Percentiles rank a stretch among this genome's conserved stretches.
These are phyloP conservation scores for Himalopsyche japonica DNA, from an alignment of 2,888 invertebrate species.

Conservation along the genomic window DNA sequence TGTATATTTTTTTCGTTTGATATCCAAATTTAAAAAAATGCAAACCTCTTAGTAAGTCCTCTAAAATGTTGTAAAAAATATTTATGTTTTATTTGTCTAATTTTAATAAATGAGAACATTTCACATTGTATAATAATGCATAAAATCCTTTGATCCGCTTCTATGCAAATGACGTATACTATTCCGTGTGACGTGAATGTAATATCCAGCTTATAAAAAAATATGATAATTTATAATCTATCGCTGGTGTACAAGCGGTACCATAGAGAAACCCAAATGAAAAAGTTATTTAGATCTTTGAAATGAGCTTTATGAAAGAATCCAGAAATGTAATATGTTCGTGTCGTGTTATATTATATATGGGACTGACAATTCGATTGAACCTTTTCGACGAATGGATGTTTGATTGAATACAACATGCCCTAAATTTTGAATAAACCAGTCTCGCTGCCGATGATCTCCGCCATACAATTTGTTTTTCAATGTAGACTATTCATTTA, in stretches of 20 bases:
- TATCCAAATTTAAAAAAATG: too few species aligned
- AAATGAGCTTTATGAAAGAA: background rate
- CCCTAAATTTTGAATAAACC: background rate
- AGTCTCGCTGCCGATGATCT: background rate
- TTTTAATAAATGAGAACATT: too few species aligned
- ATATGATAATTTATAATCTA: slow-evolving; percentile 19
- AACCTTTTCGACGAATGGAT: background rate
- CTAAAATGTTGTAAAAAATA: too few species aligned
- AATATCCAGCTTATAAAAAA: slow-evolving; percentile 7
- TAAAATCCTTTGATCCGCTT: too few species aligned
- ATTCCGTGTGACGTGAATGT: background rate
- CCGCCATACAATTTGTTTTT: background rate
- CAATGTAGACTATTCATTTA: background rate
- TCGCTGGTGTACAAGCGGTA: background rate
- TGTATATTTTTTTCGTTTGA: too few species aligned
- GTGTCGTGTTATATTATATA: background rate
- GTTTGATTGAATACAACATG: background rate
- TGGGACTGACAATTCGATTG: background rate
- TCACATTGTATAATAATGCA: too few species aligned
- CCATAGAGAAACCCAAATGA: background rate
- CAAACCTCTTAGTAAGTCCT: too few species aligned
- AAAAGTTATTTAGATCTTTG: background rate
- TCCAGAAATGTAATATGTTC: background rate
- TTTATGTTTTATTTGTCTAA: too few species aligned
- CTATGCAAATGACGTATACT: background rate